These are phyloP conservation scores for Bradypodion ventrale DNA, from an alignment of 2,797 vertebrate genomes.

Conservation along the genomic window DNA sequence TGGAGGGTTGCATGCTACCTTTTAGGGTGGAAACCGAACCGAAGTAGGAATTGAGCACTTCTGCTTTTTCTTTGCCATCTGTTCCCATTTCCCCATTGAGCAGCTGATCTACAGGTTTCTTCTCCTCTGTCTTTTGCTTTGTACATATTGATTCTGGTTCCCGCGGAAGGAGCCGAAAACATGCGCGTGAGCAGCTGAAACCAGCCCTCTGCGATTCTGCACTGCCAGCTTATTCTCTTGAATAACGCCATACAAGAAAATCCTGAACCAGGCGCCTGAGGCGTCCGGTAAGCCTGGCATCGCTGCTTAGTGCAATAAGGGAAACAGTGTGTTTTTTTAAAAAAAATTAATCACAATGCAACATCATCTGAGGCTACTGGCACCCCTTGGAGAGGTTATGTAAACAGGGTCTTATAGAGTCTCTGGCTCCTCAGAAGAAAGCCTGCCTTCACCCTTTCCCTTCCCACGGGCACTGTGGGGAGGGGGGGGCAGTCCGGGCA, in stretches of 20 bases:
- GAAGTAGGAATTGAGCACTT: too few relatives aligned
- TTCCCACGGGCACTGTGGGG: not conserved
- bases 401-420: not conserved
- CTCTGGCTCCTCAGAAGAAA: not conserved
- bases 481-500: rapidly evolving
- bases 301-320: not conserved
- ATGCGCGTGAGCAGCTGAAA: not conserved
- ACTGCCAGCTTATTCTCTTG: not conserved
- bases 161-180: not conserved
- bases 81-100: too few relatives aligned
- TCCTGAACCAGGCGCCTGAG: too few relatives aligned
- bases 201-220: not conserved
- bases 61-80: too few relatives aligned
- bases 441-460: rapidly evolving
- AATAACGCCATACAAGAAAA: too few relatives aligned
- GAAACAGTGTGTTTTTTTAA: not conserved
- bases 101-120: too few relatives aligned
- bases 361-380: not conserved
- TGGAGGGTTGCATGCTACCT: too few relatives aligned
- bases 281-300: not conserved
- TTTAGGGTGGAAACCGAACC: too few relatives aligned
- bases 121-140: too few relatives aligned
- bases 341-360: not conserved
- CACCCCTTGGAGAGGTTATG: not conserved
- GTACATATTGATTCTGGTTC: too few relatives aligned